Evolutionary conservation across 2,113 vertebrate species (phyloP).

Genomic region (Hiodon tergisus): DNA sequence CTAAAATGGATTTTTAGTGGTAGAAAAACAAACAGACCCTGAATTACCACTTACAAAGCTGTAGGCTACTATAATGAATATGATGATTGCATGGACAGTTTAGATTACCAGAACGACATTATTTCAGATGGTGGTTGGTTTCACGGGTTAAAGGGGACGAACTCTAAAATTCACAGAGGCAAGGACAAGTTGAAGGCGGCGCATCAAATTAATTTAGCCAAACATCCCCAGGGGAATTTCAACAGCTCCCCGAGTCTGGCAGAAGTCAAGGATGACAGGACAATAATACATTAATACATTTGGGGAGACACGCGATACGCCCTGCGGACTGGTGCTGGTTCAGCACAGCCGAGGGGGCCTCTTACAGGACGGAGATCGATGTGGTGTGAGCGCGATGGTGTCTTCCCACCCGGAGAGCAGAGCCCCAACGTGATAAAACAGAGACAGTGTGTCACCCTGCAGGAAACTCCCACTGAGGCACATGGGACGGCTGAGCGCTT

Average conservation of each 20-base stretch:
- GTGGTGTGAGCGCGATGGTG: neutral
- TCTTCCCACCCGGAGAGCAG: neutral
- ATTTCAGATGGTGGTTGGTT: too few species aligned
- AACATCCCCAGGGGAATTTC: neutral
- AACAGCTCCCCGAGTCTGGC: neutral
- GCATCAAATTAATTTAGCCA: neutral
- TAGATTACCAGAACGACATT: too few species aligned
- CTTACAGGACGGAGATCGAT: neutral
- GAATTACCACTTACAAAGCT: too few species aligned
- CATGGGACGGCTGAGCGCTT: neutral
- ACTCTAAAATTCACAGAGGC: too few species aligned
- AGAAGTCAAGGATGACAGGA: neutral
- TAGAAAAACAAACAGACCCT: too few species aligned
- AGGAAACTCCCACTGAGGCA: neutral
- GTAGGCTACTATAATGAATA: too few species aligned
- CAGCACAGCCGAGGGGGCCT: neutral
- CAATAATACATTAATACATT: neutral
- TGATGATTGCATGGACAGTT: too few species aligned
- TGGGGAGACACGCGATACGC: neutral
- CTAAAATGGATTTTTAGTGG: too few species aligned
- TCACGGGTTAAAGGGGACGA: too few species aligned
- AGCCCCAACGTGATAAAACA: neutral
- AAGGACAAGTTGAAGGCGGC: too few species aligned
- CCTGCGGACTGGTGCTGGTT: neutral
- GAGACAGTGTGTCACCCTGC: neutral